phyloP scores from a whole-genome alignment of 2,888 invertebrate genomes.

The Eupithecia subumbrata region DNA sequence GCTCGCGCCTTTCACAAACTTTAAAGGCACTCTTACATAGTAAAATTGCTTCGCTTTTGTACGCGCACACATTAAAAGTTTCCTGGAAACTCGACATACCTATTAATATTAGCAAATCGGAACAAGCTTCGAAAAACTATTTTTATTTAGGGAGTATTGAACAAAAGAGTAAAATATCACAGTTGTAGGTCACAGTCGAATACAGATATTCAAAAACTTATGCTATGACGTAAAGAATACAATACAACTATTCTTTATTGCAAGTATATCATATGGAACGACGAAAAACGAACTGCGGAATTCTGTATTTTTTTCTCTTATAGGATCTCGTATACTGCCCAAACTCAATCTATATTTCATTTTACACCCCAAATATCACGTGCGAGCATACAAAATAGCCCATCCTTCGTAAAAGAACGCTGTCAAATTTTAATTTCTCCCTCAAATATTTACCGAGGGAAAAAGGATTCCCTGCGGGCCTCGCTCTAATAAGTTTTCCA shows the following conservation, averaged over 20 bases:
- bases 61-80: slow-evolving; percentile 54
- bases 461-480: slow-evolving; percentile 83
- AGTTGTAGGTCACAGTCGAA: not conserved
- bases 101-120: not conserved
- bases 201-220: not conserved
- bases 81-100: slow-evolving; percentile 36
- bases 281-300: slow-evolving; percentile 44
- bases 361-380: slow-evolving; percentile 82
- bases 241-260: no score
- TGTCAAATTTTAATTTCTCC: slow-evolving; percentile 85
- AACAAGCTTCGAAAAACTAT: not conserved
- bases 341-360: slow-evolving; percentile 83
- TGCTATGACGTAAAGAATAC: not conserved
- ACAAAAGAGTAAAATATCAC: not conserved
- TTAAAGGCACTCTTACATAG: slow-evolving; percentile 50
- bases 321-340: slow-evolving; percentile 61
- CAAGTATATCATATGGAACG: not conserved
- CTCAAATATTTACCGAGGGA: slow-evolving; percentile 84
- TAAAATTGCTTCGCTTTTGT: slow-evolving; percentile 51
- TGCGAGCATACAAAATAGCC: slow-evolving; percentile 77
- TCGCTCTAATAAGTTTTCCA: slow-evolving; percentile 84
- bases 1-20: slow-evolving; percentile 50
- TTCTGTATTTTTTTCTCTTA: slow-evolving; percentile 48
- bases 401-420: slow-evolving; percentile 75
- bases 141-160: not conserved